Conservation (phyloP, 2,888 invertebrate genomes). For the Spodoptera littoralis region DNA sequence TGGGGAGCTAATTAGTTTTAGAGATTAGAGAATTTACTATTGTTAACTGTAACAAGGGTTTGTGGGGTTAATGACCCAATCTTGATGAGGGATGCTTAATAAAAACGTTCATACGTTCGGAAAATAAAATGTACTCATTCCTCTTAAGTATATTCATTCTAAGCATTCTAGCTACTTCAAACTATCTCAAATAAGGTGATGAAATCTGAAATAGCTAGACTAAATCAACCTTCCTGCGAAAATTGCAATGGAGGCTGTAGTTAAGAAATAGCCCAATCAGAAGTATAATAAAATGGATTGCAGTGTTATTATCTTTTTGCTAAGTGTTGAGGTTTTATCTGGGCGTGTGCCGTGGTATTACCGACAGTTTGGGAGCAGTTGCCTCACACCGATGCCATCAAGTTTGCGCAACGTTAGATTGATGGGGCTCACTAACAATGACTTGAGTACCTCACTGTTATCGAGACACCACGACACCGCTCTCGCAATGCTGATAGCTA, state of each 20-base stretch:
- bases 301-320: conserved; percentile 53
- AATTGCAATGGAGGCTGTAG: conserved; percentile 27
- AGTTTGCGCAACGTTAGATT: conserved; percentile 67
- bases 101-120: conserved; percentile 33
- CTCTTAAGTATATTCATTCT: too few species aligned
- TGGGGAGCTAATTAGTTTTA: conserved; percentile 66
- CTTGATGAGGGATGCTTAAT: conserved; percentile 26
- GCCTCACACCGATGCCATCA: conserved; percentile 54
- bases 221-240: conserved; percentile 25
- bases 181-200: conserved; percentile 17
- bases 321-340: conserved; percentile 54
- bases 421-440: conserved; percentile 63
- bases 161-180: not conserved
- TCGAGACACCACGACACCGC: conserved; percentile 34
- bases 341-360: conserved; percentile 35
- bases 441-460: conserved; percentile 42
- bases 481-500: conserved; percentile 43
- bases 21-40: conserved; percentile 57
- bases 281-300: conserved; percentile 48
- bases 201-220: conserved; percentile 20
- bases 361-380: conserved; percentile 55
- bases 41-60: conserved; percentile 50
- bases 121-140: conserved; percentile 4
- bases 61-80: conserved; percentile 20
- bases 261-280: conserved; percentile 48